Evolutionary conservation across 1,140 invertebrate species (phyloP), one percentile per base, ranked within the genome.

Genomic region (Microplitis mediator): DNA sequence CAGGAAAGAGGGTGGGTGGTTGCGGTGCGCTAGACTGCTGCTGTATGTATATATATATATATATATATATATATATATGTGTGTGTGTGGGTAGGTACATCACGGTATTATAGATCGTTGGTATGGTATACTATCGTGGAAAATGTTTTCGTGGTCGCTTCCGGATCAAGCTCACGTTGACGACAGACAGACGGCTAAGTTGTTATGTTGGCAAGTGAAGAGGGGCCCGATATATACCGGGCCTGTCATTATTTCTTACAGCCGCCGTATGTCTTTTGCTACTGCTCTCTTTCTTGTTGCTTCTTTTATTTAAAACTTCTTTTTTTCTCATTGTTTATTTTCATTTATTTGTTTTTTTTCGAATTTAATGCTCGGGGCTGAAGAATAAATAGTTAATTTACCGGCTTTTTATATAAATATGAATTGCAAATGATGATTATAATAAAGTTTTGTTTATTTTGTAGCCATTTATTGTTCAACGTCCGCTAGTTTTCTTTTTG

Each of bases 211-310:
- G 52, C 45, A 9, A 13, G 13, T 54, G 56, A 9, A 23, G 16
- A 58, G 56, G 56, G 56, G 14, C 14, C 56, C 23, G 8, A 23
- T 23, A 16, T 23, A 58, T 58, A 31, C 56, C 16, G 56, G 52
- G 3, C 80, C 79, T 83, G 80, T 84, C 83, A 84, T 85, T 84
- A 85, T 84, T 84, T 81, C 80, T 80, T 78, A 78, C 79, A 83
- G 79, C 80, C 81, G 77, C 75, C 79, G 80, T 79, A 79, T 79
- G 79, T 81, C 77, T 45, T 79, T 72, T 74, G 79, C 71, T 75
- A 78, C 78, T 31, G 9, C 23, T 58, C 23, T 58, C 23, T 16
- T 58, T 23, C 16, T 54, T 54, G n/a, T 54, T 3, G 51, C 16
- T 31, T 58, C 23, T 58, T 31, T 31, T 16, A 23, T 58, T 11